These are phyloP conservation scores for Arothron firmamentum DNA, from an alignment of 2,113 vertebrate species.

Conservation along the genomic window DNA sequence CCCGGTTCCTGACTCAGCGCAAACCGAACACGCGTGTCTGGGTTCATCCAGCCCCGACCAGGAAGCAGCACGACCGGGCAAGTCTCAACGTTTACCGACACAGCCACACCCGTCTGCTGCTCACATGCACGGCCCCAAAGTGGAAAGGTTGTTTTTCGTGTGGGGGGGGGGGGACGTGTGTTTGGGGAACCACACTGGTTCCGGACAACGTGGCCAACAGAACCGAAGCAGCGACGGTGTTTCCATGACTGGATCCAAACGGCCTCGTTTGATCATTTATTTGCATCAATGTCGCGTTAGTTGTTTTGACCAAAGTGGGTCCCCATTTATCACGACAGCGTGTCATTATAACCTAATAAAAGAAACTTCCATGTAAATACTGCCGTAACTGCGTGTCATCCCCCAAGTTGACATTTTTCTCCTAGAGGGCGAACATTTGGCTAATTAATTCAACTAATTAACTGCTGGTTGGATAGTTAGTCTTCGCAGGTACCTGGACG, in stretches of 20 bases:
- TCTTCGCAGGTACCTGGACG: too few relatives aligned
- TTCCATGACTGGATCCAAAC: background rate
- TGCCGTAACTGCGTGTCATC: too few relatives aligned
- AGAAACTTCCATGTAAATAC: too few relatives aligned
- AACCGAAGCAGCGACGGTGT: background rate
- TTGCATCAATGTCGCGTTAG: background rate
- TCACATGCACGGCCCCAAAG: background rate
- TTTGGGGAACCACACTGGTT: background rate
- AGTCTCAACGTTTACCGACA: conserved; percentile 1
- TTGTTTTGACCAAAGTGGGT: background rate
- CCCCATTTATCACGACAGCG: background rate
- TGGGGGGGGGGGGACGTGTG: background rate
- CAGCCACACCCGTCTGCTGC: conserved; percentile 34
- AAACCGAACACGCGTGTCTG: conserved; percentile 35
- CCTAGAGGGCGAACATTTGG: too few relatives aligned
- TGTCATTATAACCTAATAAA: too few relatives aligned
- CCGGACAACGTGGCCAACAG: background rate
- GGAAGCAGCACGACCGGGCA: conserved; percentile 18
- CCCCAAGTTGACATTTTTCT: too few relatives aligned
- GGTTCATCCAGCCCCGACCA: conserved; percentile 14
- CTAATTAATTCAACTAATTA: too few relatives aligned
- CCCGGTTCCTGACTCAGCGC: conserved; percentile 14
- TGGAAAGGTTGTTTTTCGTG: too few relatives aligned
- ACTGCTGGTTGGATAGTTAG: too few relatives aligned
- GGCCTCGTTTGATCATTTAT: background rate